A percentile compares a stretch with the other conserved stretches of the same genome.
Conservation (phyloP, 2,113 vertebrate species). For the Pygoscelis antarcticus region DNA sequence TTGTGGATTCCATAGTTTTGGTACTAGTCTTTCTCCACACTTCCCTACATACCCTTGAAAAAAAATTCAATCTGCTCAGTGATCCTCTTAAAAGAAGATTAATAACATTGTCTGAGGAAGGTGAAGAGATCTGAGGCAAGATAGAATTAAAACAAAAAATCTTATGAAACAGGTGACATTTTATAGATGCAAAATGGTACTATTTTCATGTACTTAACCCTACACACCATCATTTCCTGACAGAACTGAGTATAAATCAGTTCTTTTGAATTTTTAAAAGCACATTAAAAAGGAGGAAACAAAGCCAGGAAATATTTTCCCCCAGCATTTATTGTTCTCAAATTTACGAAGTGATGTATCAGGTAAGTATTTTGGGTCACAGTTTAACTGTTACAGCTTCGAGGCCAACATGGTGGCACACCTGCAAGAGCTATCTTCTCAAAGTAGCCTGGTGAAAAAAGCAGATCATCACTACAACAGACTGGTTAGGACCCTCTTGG, state of each 20-base stretch:
- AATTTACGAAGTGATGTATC: background rate
- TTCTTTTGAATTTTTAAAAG: background rate
- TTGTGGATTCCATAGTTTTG: background rate
- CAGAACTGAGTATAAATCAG: background rate
- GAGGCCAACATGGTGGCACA: background rate
- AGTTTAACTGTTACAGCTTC: background rate
- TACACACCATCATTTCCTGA: background rate
- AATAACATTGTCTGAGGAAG: background rate
- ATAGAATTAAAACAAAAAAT: background rate
- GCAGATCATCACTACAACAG: background rate
- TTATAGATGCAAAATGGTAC: background rate
- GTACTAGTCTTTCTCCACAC: background rate
- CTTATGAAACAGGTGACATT: background rate
- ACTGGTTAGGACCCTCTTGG: background rate
- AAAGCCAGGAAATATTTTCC: background rate
- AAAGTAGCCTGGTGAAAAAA: background rate
- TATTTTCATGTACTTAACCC: background rate
- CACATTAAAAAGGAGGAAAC: background rate
- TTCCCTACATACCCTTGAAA: background rate
- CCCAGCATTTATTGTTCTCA: background rate
- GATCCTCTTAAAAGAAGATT: background rate
- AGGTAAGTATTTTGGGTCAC: background rate
- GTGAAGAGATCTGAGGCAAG: background rate
- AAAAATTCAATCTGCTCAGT: background rate
- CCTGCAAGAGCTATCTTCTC: background rate